phyloP scores from a whole-genome alignment of 2,113 vertebrate species.

The Vireo altiloquus region DNA sequence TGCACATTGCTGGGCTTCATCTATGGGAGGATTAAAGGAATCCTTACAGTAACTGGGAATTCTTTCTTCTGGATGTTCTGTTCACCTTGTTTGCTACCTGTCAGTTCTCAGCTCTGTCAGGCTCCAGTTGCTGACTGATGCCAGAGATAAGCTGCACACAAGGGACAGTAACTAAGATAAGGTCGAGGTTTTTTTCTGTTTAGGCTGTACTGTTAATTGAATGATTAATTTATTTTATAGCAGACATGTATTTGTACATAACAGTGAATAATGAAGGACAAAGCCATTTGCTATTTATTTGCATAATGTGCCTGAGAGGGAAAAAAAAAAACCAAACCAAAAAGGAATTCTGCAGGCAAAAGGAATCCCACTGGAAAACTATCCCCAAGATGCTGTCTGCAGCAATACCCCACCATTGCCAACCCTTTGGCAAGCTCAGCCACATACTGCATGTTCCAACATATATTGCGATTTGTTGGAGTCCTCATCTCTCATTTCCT shows the following conservation, averaged over 20 bases:
- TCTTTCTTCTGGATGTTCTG: not conserved
- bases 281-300: not conserved
- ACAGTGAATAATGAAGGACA: not conserved
- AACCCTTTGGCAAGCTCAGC: not conserved
- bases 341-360: not conserved
- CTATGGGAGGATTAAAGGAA: not conserved
- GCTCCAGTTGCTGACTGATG: conserved; percentile 15
- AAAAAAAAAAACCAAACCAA: not conserved
- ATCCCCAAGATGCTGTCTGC: not conserved
- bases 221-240: not conserved
- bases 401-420: not conserved
- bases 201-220: not conserved
- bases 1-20: not conserved
- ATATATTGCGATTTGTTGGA: rapidly evolving
- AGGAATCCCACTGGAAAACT: not conserved
- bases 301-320: not conserved
- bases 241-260: not conserved
- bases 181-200: not conserved
- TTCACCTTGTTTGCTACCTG: not conserved
- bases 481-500: not conserved
- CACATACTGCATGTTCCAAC: not conserved
- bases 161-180: conserved; percentile 2
- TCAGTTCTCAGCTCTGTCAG: not conserved
- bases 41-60: not conserved
- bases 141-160: conserved; percentile 24